phyloP scores from a whole-genome alignment of 2,113 vertebrate genomes.

The Sialia sialis region DNA sequence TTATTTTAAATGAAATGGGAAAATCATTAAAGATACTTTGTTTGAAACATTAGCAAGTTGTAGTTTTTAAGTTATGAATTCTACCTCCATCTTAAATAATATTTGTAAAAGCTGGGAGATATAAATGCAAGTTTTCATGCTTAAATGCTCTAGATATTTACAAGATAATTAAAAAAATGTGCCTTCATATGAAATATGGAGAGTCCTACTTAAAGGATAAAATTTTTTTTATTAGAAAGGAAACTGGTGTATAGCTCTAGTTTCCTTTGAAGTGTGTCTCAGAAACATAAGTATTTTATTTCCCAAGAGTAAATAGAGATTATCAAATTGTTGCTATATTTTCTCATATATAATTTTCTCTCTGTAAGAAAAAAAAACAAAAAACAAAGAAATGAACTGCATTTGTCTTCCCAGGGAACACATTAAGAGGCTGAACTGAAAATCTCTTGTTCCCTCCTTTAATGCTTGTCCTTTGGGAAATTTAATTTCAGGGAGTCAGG shows the following conservation, averaged over 20 bases:
- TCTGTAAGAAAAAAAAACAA: neutral
- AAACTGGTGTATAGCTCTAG: neutral
- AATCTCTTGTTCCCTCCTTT: neutral
- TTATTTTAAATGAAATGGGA: neutral
- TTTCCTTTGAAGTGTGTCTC: neutral
- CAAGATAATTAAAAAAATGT: neutral
- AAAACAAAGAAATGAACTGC: neutral
- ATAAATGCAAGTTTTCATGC: neutral
- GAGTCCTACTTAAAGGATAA: neutral
- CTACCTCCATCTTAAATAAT: neutral
- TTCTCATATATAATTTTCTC: constrained; percentile 6
- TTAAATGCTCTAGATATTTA: neutral
- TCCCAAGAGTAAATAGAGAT: constrained; percentile 28
- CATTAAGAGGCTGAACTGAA: constrained; percentile 10
- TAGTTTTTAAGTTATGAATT: neutral
- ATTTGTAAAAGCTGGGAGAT: neutral
- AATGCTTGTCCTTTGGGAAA: constrained; percentile 1
- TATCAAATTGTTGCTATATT: neutral
- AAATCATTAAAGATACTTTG: neutral
- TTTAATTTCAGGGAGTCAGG: constrained; percentile 29
- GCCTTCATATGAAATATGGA: neutral
- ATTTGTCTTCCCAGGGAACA: neutral
- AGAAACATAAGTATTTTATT: constrained; percentile 13
- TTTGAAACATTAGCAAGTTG: neutral
- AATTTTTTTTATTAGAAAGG: neutral